Conservation (phyloP, 2,888 invertebrate species). For the Phania funesta region DNA sequence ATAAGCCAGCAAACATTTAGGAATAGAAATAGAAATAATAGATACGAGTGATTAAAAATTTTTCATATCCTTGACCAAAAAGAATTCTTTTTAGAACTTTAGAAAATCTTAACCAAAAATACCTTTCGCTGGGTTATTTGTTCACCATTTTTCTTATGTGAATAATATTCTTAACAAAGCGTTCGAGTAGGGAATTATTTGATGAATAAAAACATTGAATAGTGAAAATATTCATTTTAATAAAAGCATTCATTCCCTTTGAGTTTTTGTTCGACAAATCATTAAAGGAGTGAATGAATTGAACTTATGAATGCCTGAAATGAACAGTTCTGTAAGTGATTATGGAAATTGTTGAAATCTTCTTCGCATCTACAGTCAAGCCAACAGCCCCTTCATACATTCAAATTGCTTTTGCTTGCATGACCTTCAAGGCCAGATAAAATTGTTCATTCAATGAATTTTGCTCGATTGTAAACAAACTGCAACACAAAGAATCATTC, state of each 20-base stretch:
- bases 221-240: constrained; percentile 23
- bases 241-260: constrained; percentile 12
- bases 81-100: no score
- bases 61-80: no score
- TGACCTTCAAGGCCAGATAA: constrained; percentile 26
- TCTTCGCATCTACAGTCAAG: neutral
- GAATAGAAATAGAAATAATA: no score
- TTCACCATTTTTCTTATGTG: neutral
- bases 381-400: neutral
- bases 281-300: constrained; percentile 9
- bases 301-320: constrained; percentile 23
- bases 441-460: constrained; percentile 13
- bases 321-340: constrained; percentile 29
- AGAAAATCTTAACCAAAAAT: no score
- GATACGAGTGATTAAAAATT: no score
- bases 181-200: neutral
- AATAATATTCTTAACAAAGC: constrained; percentile 9
- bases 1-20: no score
- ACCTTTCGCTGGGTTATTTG: no score
- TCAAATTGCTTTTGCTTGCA: constrained; percentile 6
- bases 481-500: neutral
- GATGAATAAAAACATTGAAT: neutral
- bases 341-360: constrained; percentile 31
- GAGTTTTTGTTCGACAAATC: neutral
- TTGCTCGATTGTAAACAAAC: neutral